A percentile compares a stretch with the other conserved stretches of the same genome.
Conservation (phyloP, 1,140 invertebrate genomes). For the Eubasilissa regina region DNA sequence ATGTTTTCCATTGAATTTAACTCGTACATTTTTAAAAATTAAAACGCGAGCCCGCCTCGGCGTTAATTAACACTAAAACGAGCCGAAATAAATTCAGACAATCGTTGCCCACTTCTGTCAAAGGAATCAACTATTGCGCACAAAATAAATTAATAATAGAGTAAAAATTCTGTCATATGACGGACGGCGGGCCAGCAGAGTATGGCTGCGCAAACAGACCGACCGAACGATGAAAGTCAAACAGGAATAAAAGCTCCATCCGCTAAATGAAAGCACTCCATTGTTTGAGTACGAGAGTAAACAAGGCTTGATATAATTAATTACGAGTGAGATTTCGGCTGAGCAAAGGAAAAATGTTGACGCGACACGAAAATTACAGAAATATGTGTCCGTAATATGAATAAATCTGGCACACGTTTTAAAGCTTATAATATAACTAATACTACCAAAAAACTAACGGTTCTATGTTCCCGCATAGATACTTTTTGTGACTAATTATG, state of each 20-base stretch:
- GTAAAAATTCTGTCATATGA: too few species aligned
- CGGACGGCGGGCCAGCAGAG: not conserved
- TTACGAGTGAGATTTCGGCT: conserved; percentile 27
- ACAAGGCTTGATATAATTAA: conserved; percentile 35
- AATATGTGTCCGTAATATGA: not conserved
- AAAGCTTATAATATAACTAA: not conserved
- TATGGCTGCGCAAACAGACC: conserved; percentile 16
- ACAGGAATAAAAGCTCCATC: conserved; percentile 34
- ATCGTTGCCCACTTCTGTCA: too few species aligned
- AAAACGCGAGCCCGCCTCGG: too few species aligned
- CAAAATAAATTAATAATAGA: too few species aligned
- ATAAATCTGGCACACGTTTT: not conserved
- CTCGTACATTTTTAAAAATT: too few species aligned
- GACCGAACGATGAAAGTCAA: conserved; percentile 19
- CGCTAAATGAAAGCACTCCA: conserved; percentile 36
- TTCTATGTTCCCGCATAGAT: too few species aligned
- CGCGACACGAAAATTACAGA: conserved; percentile 3
- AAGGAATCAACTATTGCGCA: too few species aligned
- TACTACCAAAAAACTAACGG: too few species aligned
- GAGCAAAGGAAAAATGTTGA: conserved; percentile 16
- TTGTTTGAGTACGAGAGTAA: conserved; percentile 24
- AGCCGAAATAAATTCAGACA: too few species aligned
- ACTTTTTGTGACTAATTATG: too few species aligned
- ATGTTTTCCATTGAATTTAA: too few species aligned
- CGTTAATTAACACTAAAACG: too few species aligned